A percentile compares a stretch with the other conserved stretches of the same genome.
phyloP scores from a whole-genome alignment of 2,888 invertebrate genomes.

The Epinotia nisella region DNA sequence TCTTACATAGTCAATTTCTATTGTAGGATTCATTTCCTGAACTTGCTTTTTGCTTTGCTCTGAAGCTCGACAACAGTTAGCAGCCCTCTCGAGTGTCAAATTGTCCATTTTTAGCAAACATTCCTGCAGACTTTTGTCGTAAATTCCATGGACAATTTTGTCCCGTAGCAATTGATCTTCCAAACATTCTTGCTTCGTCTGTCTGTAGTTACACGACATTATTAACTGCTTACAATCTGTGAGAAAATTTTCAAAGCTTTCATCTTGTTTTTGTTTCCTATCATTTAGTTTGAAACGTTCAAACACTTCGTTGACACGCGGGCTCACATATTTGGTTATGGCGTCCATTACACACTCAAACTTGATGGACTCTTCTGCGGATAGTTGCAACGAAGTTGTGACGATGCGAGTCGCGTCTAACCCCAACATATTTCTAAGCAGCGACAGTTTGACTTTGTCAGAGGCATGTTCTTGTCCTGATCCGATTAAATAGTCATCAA shows the following conservation, averaged over 20 bases:
- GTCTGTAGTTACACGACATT: slow-evolving; percentile 6
- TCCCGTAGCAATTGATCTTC: slow-evolving; percentile 23
- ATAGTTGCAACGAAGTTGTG: background rate
- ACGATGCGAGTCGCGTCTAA: slow-evolving; percentile 4
- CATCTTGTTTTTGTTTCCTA: slow-evolving; percentile 3
- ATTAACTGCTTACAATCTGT: slow-evolving; percentile 8
- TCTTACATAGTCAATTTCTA: slow-evolving; percentile 15
- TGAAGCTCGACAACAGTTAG: background rate
- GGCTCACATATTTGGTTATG: slow-evolving; percentile 8
- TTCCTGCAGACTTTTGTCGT: slow-evolving; percentile 21
- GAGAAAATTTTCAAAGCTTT: slow-evolving; percentile 19
- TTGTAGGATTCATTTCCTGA: slow-evolving; percentile 11
- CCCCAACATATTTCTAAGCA: slow-evolving; percentile 2
- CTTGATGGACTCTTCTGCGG: background rate
- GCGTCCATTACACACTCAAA: background rate
- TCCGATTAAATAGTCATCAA: too few relatives aligned
- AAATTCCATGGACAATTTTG: slow-evolving; percentile 23
- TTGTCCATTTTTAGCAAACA: slow-evolving; percentile 12
- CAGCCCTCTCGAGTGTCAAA: slow-evolving; percentile 19
- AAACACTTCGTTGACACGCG: slow-evolving; percentile 3
- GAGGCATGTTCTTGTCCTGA: too few relatives aligned
- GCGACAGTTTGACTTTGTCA: too few relatives aligned
- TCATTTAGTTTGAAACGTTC: slow-evolving; percentile 17
- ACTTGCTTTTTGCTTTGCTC: slow-evolving; percentile 5
- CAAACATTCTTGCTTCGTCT: background rate